Evolutionary conservation across 1,140 invertebrate species (phyloP), one percentile per base, ranked within the genome.

Genomic region (Pseudomyrmex flavicornis): DNA sequence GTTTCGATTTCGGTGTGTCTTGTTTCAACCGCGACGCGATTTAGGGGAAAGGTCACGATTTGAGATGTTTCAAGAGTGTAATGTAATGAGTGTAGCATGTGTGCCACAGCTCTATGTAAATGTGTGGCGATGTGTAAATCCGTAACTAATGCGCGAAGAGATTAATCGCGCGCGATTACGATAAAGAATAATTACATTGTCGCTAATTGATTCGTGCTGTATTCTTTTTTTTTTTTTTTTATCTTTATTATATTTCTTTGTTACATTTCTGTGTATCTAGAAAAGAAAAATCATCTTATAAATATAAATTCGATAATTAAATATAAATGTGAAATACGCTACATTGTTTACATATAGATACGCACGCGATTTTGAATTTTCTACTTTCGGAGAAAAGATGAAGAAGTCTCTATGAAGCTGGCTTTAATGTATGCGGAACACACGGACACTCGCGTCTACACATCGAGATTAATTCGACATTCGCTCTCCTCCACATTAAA

Each of bases 401-500:
- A 62, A 54, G n/a, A 62, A 48, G 17, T 56, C 44, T 46, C 20
- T 22, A 22, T 22, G 59, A 0, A 35, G 5, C 35, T 35, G 4
- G 72, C 20, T 61, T 83, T 63, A 83, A 76, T 66, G 10, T 86
- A 73, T 72, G 85, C 66, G 50, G 46, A 68, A 79, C 59, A 10
- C 69, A 35, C 35, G 35, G 56, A 54, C 22, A 12, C 50, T 50
- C 12, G 15, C 12, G 15, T 44, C 72, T 46, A n/a, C 26, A 13
- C 20, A n/a, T 22, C 48, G 13, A 73, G 13, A 73, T 63, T 62
- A 85, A 82, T 83, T 83, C 62, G 70, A 87, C 35, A 82, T 85
- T 76, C 77, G 62, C 85, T 87, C 82, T 87, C 85, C 56, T 86
- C 62, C 44, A 46, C 15, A 63, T 35, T 69, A 58, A 85, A 75